Evolutionary conservation across 2,797 vertebrate genomes (phyloP).

Genomic region (Melanotaenia parkinsoni): DNA sequence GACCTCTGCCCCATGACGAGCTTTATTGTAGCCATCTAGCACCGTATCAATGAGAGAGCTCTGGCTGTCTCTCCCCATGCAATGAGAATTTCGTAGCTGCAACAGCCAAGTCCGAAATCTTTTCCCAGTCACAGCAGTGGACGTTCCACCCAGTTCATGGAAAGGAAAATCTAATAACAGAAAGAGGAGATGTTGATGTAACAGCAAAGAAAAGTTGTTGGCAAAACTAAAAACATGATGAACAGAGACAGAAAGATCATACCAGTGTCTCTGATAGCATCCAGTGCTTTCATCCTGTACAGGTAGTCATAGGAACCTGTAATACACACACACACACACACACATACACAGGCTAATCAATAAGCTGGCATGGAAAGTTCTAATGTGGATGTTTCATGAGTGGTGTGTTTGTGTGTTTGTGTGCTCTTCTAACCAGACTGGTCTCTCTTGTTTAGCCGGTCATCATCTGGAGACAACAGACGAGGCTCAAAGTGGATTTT

Average conservation of each 20-base stretch:
- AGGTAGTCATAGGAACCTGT: slow-evolving; percentile 90
- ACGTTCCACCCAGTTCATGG: slow-evolving; percentile 81
- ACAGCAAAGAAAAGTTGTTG: not conserved
- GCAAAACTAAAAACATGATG: not conserved
- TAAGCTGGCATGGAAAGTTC: not conserved
- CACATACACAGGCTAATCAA: not conserved
- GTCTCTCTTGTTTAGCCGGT: slow-evolving; percentile 81
- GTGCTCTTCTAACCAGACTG: slow-evolving; percentile 69
- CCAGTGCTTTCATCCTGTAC: slow-evolving; percentile 95
- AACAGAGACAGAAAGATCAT: slow-evolving; percentile 16
- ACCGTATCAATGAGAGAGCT: slow-evolving; percentile 87
- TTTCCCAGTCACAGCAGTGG: slow-evolving; percentile 88
- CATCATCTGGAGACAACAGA: slow-evolving; percentile 88
- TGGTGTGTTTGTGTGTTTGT: slow-evolving; percentile 9
- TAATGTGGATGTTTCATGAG: not conserved
- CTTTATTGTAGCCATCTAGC: slow-evolving; percentile 91
- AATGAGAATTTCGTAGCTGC: slow-evolving; percentile 87
- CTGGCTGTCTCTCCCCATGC: slow-evolving; percentile 83
- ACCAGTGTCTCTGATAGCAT: slow-evolving; percentile 93
- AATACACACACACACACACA: slow-evolving; percentile 46
- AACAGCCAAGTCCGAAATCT: slow-evolving; percentile 90
- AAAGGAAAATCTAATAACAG: slow-evolving; percentile 88
- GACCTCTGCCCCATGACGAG: slow-evolving; percentile 92
- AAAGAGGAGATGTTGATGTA: not conserved
- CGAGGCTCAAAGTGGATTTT: slow-evolving; percentile 93